Percentiles rank a stretch among this genome's conserved stretches.
These are phyloP conservation scores for Carpatolechia fugitivella DNA, from an alignment of 2,888 invertebrate genomes.

Conservation along the genomic window DNA sequence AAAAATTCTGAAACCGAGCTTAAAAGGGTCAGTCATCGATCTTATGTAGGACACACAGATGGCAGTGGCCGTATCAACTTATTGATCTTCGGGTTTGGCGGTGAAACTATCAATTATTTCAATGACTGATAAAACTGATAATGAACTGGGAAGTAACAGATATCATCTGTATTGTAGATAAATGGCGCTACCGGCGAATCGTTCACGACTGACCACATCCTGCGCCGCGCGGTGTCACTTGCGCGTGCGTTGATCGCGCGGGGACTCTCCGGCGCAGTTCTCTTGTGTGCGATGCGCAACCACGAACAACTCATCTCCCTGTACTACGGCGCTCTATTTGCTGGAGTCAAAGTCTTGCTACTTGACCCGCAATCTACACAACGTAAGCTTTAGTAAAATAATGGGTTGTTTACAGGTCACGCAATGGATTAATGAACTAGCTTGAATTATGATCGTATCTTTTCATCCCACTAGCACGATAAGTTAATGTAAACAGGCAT, in stretches of 20 bases:
- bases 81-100: too few species aligned
- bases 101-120: too few species aligned
- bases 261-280: slow-evolving; percentile 22
- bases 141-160: too few species aligned
- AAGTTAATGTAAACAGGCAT: too few species aligned
- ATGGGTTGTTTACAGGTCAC: neutral
- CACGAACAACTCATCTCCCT: slow-evolving; percentile 33
- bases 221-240: slow-evolving; percentile 32
- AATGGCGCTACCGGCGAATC: slow-evolving; percentile 26
- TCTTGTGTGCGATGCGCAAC: slow-evolving; percentile 39
- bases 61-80: too few species aligned
- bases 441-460: neutral
- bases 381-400: slow-evolving; percentile 32
- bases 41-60: too few species aligned
- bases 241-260: slow-evolving; percentile 32
- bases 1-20: too few species aligned
- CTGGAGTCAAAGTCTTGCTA: slow-evolving; percentile 36
- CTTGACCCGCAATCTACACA: slow-evolving; percentile 40
- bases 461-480: too few species aligned
- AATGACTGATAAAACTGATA: too few species aligned
- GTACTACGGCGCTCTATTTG: slow-evolving; percentile 39
- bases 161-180: slow-evolving; percentile 20
- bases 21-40: too few species aligned
- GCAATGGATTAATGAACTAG: neutral
- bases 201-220: slow-evolving; percentile 33